Evolutionary conservation across 2,797 vertebrate genomes (phyloP).

Genomic region (Leontopithecus rosalia): DNA sequence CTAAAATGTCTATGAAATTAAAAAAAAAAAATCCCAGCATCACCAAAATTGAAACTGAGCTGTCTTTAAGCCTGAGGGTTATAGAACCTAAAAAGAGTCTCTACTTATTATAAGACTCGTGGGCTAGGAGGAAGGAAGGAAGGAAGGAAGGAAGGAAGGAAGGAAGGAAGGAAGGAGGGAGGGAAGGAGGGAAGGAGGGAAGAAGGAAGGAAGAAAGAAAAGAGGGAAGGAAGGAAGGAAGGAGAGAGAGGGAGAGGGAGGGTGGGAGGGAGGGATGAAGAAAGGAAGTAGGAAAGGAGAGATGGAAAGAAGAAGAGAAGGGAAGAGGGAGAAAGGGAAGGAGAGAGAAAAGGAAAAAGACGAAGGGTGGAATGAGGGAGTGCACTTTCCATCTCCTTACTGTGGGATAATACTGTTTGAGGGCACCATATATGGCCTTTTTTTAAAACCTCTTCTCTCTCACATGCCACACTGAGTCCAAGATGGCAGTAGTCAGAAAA

Average conservation of each 20-base stretch:
- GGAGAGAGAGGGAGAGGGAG: accelerated
- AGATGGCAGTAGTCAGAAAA: not conserved
- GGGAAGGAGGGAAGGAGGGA: accelerated
- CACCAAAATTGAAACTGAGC: not conserved
- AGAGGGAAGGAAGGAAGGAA: not conserved
- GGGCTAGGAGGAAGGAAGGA: not conserved
- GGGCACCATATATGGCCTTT: not conserved
- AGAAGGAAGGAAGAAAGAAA: accelerated
- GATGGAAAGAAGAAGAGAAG: not conserved
- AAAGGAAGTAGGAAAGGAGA: accelerated
- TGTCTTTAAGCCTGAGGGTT: not conserved
- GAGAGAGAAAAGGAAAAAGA: not conserved
- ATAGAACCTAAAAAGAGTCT: not conserved
- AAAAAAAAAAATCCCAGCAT: not conserved
- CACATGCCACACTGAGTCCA: not conserved
- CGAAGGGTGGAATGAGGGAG: not conserved
- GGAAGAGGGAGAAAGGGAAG: not conserved
- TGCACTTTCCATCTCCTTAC: not conserved
- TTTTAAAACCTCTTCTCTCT: not conserved
- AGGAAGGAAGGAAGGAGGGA: too few species aligned
- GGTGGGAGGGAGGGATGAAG: not conserved
- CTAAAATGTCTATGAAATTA: not conserved
- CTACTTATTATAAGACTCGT: not conserved
- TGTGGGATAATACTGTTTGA: not conserved
- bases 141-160: too few species aligned